Percentiles rank a stretch among this genome's conserved stretches.
These are phyloP conservation scores for Natrix natrix DNA, from an alignment of 2,797 vertebrate genomes.

Conservation along the genomic window DNA sequence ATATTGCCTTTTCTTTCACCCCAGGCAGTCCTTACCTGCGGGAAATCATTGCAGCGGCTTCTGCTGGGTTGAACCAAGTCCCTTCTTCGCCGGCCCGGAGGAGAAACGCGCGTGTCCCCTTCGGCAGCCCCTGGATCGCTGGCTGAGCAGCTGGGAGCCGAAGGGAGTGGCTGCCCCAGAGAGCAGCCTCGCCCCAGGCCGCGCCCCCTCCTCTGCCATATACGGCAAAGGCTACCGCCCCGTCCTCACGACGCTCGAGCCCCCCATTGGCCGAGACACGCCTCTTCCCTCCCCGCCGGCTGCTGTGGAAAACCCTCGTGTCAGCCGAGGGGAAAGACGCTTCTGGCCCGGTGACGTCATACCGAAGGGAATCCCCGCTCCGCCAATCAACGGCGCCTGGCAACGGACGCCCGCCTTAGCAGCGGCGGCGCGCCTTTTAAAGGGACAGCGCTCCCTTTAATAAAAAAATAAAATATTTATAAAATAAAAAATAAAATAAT, in stretches of 20 bases:
- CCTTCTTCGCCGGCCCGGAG: neutral
- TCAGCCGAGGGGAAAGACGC: conserved; percentile 30
- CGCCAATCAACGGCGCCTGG: neutral
- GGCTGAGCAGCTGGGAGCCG: neutral
- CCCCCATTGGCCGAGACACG: neutral
- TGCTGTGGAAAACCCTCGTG: neutral
- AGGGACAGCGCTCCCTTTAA: neutral
- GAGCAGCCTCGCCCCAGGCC: neutral
- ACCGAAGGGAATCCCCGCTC: conserved; percentile 20
- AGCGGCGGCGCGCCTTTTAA: neutral
- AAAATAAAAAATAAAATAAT: no score
- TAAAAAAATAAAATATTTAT: no score
- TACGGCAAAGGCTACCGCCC: neutral
- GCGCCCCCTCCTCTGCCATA: neutral
- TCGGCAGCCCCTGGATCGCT: no score
- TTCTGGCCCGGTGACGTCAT: conserved; percentile 21
- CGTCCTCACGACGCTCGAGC: neutral
- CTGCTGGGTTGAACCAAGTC: no score
- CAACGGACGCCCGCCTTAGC: conserved; percentile 20
- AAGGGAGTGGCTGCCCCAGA: neutral
- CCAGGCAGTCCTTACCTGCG: conserved; percentile 75
- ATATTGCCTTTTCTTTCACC: neutral
- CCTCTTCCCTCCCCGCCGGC: neutral
- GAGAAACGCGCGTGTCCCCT: neutral
- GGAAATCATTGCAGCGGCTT: conserved; percentile 74